Conservation (phyloP, 2,113 vertebrate genomes). For the Hyla sarda region DNA sequence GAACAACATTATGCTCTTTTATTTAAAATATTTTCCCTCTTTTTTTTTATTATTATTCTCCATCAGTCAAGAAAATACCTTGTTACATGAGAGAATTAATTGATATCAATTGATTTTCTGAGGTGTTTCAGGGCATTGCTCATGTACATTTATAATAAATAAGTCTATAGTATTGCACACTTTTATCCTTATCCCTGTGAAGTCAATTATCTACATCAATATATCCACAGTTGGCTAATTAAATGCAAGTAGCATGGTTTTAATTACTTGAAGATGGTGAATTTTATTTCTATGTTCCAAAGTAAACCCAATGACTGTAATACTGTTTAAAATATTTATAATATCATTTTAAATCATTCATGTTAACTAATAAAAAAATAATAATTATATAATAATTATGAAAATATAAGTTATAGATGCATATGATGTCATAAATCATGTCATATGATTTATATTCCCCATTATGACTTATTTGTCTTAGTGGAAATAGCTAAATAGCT, state of each 20-base stretch:
- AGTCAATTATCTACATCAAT: conserved; percentile 15
- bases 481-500: too few species aligned
- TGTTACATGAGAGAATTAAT: not conserved
- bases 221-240: conserved; percentile 8
- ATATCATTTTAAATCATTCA: not conserved
- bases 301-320: not conserved
- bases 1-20: not conserved
- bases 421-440: too few species aligned
- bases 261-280: not conserved
- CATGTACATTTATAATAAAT: conserved; percentile 24
- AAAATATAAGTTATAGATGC: too few species aligned
- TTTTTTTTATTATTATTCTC: not conserved
- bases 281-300: not conserved
- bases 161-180: not conserved
- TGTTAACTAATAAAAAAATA: too few species aligned
- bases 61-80: not conserved
- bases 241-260: conserved; percentile 20
- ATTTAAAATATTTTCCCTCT: not conserved
- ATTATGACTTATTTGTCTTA: too few species aligned
- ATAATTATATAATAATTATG: too few species aligned
- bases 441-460: too few species aligned
- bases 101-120: conserved; percentile 14
- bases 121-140: not conserved
- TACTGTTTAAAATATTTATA: not conserved
- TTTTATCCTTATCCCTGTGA: conserved; percentile 26